These are phyloP conservation scores for Athrips mouffetella DNA, from an alignment of 2,888 invertebrate genomes.

Conservation along the genomic window DNA sequence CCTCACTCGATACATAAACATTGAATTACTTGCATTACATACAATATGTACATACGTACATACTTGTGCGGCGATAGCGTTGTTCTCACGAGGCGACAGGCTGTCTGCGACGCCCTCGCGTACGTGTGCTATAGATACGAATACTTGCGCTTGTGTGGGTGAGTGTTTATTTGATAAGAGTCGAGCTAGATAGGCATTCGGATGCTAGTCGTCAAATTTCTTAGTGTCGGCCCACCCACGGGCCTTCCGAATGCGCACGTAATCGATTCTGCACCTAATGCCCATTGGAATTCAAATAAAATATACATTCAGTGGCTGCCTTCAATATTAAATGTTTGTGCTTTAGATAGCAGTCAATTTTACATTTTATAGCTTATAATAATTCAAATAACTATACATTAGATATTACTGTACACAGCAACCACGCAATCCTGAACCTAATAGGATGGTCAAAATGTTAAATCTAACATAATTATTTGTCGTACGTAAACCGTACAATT, in stretches of 20 bases:
- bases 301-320: not conserved
- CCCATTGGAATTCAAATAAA: slow-evolving; percentile 1
- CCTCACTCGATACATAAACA: slow-evolving; percentile 52
- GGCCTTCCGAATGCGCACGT: slow-evolving; percentile 28
- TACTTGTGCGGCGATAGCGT: slow-evolving; percentile 51
- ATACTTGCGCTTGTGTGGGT: slow-evolving; percentile 57
- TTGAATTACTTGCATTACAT: slow-evolving; percentile 61
- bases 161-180: slow-evolving; percentile 72
- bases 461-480: too few species aligned
- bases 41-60: slow-evolving; percentile 57
- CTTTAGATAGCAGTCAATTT: not conserved
- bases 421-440: too few species aligned
- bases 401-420: too few species aligned
- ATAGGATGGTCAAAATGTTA: too few species aligned
- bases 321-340: not conserved
- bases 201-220: slow-evolving; percentile 66
- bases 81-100: slow-evolving; percentile 73
- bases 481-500: too few species aligned
- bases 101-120: slow-evolving; percentile 69
- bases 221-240: slow-evolving; percentile 58
- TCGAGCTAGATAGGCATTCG: slow-evolving; percentile 55
- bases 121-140: slow-evolving; percentile 64
- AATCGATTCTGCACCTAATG: slow-evolving; percentile 17
- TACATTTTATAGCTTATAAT: too few species aligned
- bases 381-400: too few species aligned